Conservation (phyloP, 23 tunicate genomes). For the Aplidium turbinatum region DNA sequence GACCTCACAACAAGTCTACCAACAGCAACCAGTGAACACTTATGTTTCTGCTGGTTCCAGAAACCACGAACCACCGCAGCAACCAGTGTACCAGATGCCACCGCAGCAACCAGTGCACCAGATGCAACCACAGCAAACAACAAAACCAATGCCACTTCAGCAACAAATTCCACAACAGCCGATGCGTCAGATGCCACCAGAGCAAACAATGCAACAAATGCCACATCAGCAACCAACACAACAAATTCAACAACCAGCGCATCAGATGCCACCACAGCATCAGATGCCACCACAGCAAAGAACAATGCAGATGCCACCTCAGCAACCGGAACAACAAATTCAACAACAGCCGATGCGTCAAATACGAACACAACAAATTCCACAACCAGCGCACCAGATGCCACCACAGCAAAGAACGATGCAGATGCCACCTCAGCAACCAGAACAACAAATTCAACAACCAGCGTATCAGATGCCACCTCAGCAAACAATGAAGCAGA, state of each 20-base stretch:
- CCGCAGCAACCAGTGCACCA: not conserved
- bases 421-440: slow-evolving; percentile 1
- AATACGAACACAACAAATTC: not conserved
- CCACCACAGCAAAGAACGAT: too few species aligned
- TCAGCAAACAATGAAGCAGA: not conserved
- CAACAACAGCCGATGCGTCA: not conserved
- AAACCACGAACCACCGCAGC: slow-evolving; percentile 5
- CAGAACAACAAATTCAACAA: not conserved
- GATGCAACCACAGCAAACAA: slow-evolving; percentile 12
- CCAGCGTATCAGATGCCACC: too few species aligned
- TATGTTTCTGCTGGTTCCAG: not conserved
- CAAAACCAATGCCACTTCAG: not conserved
- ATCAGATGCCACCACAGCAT: not conserved
- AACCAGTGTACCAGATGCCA: too few species aligned
- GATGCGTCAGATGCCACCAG: not conserved
- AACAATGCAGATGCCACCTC: not conserved
- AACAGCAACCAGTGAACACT: not conserved
- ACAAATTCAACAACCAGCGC: too few species aligned
- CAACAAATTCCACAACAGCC: too few species aligned
- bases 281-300: not conserved
- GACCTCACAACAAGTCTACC: not conserved
- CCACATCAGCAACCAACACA: too few species aligned
- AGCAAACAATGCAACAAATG: not conserved
- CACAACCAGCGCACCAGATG: not conserved
- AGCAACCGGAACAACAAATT: not conserved